phyloP scores from a whole-genome alignment of 2,888 invertebrate species.

The Blastobasis adustella region DNA sequence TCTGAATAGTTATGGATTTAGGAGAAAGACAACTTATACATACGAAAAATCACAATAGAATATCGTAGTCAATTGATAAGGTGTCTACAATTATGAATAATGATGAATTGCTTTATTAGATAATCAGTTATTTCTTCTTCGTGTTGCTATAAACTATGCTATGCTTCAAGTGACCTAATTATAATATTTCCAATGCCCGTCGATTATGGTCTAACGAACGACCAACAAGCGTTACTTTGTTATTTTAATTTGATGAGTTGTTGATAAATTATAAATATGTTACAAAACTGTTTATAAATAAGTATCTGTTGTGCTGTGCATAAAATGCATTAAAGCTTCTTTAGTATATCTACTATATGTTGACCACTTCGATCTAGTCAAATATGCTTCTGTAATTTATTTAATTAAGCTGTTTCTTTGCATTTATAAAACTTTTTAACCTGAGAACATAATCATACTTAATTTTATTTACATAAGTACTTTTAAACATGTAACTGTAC shows the following conservation, averaged over 20 bases:
- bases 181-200: no score
- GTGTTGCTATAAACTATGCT: no score
- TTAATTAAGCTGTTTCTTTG: neutral
- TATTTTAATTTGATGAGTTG: no score
- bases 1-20: slow-evolving; percentile 6
- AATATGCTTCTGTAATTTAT: neutral
- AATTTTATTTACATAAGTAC: no score
- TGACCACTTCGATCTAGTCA: slow-evolving; percentile 18
- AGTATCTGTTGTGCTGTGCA: slow-evolving; percentile 19
- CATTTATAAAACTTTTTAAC: no score
- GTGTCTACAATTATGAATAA: slow-evolving; percentile 18
- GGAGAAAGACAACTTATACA: neutral
- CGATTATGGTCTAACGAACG: no score
- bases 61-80: slow-evolving; percentile 31
- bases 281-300: neutral
- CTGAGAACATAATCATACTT: no score
- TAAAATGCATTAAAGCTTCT: slow-evolving; percentile 22
- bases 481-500: neutral
- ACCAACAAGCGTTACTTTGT: no score
- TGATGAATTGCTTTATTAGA: neutral
- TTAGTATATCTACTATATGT: neutral
- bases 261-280: no score
- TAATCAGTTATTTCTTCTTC: no score
- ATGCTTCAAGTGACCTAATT: no score
- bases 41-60: slow-evolving; percentile 8